phyloP scores from a whole-genome alignment of 1,140 invertebrate species.

The Archivesica marissinica region DNA sequence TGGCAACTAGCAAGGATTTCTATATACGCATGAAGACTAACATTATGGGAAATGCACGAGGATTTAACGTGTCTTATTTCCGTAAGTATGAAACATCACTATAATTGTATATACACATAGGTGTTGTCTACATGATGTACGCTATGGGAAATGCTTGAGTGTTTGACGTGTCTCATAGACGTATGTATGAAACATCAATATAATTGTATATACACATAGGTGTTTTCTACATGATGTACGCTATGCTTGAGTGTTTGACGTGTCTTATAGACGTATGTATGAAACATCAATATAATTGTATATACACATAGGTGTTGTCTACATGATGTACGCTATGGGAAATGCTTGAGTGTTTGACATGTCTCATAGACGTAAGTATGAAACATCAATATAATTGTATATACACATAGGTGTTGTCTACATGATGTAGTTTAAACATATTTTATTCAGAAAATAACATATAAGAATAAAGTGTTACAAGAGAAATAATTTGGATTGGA shows the following conservation, averaged over 20 bases:
- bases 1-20: slow-evolving; percentile 15
- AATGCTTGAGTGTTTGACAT: too few relatives aligned
- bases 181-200: neutral
- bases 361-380: too few relatives aligned
- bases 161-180: neutral
- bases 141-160: neutral
- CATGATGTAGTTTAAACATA: too few relatives aligned
- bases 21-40: slow-evolving; percentile 32
- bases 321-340: too few relatives aligned
- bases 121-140: neutral
- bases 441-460: too few relatives aligned
- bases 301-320: too few relatives aligned
- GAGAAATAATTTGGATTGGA: neutral
- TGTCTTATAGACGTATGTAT: neutral
- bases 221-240: neutral
- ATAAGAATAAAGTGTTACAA: too few relatives aligned
- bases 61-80: slow-evolving; percentile 34
- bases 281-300: too few relatives aligned
- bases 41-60: neutral
- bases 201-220: neutral
- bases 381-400: too few relatives aligned
- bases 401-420: too few relatives aligned
- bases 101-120: neutral
- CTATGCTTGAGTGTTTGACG: neutral
- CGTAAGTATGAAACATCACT: slow-evolving; percentile 4